phyloP scores from a whole-genome alignment of 2,113 vertebrate genomes.

The Zosterops pallidus region DNA sequence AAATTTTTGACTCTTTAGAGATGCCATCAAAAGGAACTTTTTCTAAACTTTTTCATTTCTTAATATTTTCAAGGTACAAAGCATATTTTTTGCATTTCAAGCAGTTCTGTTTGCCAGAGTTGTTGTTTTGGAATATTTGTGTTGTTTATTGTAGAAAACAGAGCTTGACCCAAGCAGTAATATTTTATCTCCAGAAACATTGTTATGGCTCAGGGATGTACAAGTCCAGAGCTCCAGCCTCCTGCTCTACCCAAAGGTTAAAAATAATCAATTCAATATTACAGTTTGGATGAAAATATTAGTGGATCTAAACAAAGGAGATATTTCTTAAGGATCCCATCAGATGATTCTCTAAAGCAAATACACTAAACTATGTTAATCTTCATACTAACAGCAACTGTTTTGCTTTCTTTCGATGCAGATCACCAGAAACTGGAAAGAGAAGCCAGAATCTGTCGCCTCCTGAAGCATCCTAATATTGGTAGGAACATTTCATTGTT shows the following conservation, averaged over 20 bases:
- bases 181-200: not conserved
- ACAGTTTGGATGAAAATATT: not conserved
- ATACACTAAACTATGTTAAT: not conserved
- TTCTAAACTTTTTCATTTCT: not conserved
- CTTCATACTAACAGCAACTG: not conserved
- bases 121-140: not conserved
- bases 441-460: slow-evolving; percentile 92
- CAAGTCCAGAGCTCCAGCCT: not conserved
- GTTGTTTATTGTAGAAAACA: not conserved
- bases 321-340: not conserved
- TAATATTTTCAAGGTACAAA: not conserved
- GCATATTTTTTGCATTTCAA: not conserved
- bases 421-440: slow-evolving; percentile 95
- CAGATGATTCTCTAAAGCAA: not conserved
- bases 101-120: not conserved
- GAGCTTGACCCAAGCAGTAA: not conserved
- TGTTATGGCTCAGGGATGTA: not conserved
- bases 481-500: slow-evolving; percentile 73
- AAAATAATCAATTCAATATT: not conserved
- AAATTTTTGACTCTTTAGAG: not conserved
- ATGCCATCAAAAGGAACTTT: not conserved
- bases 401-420: slow-evolving; percentile 54
- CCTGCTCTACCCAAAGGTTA: not conserved
- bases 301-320: not conserved
- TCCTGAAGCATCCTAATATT: slow-evolving; percentile 91